Evolutionary conservation across 2,888 invertebrate genomes (phyloP).

Genomic region (Platerodrilus igneus): DNA sequence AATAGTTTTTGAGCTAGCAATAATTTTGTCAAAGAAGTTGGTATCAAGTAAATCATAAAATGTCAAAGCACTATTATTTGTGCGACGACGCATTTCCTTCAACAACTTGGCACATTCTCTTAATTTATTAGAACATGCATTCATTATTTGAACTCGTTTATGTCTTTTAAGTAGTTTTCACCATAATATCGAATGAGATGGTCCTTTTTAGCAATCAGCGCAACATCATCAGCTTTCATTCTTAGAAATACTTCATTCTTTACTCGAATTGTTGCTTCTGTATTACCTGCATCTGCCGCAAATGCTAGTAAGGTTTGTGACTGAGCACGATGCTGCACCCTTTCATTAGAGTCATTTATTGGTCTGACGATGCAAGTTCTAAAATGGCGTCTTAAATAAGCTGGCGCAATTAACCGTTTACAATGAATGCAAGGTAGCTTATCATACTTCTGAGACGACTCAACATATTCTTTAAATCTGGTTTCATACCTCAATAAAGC

Average conservation of each 20-base stretch:
- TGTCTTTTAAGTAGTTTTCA: conserved; percentile 13
- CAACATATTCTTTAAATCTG: conserved; percentile 13
- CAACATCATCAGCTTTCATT: conserved; percentile 12
- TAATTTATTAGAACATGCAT: conserved; percentile 15
- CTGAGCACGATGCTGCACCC: conserved; percentile 10
- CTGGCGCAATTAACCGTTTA: conserved; percentile 14
- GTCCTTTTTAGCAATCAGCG: conserved; percentile 11
- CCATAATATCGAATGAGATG: conserved; percentile 13
- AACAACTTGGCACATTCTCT: conserved; percentile 13
- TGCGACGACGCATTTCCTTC: conserved; percentile 10
- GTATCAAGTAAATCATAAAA: conserved; percentile 11
- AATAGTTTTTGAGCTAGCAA: conserved; percentile 5
- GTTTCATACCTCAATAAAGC: conserved; percentile 15
- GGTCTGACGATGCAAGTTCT: conserved; percentile 19
- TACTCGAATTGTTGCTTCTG: conserved; percentile 8
- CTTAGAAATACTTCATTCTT: conserved; percentile 11
- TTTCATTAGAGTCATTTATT: conserved; percentile 13
- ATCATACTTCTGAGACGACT: conserved; percentile 8
- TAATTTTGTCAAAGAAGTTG: conserved; percentile 6
- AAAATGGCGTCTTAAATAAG: conserved; percentile 20
- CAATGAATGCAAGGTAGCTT: conserved; percentile 22
- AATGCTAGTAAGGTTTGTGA: conserved; percentile 11
- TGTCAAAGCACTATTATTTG: conserved; percentile 1
- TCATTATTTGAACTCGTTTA: conserved; percentile 10
- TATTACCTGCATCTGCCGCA: conserved; percentile 7